A percentile compares a stretch with the other conserved stretches of the same genome.
Evolutionary conservation across 2,888 invertebrate genomes (phyloP).

Genomic region (Siphonodentalium dalli): DNA sequence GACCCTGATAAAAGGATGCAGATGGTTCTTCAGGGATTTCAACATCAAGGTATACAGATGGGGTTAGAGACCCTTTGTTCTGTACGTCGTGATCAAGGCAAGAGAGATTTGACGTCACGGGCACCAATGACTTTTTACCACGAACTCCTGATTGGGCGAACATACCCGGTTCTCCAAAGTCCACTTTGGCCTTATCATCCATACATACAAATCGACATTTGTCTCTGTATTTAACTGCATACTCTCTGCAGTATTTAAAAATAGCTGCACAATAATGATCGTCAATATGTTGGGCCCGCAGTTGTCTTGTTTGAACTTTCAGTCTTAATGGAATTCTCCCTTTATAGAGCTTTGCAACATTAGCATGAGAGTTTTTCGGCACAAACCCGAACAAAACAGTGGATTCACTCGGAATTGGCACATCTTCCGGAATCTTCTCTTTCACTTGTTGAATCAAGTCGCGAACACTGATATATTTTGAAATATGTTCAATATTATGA

Average conservation of each 20-base stretch:
- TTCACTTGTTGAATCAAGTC: slow-evolving; percentile 25
- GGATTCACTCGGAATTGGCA: slow-evolving; percentile 23
- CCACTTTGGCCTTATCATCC: slow-evolving; percentile 31
- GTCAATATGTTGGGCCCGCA: slow-evolving; percentile 23
- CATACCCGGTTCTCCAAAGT: slow-evolving; percentile 28
- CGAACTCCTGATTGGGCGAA: slow-evolving; percentile 21
- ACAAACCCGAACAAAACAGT: slow-evolving; percentile 29
- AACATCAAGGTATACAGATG: slow-evolving; percentile 27
- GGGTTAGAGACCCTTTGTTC: slow-evolving; percentile 29
- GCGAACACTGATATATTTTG: slow-evolving; percentile 21
- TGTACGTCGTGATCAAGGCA: slow-evolving; percentile 31
- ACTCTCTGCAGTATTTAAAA: slow-evolving; percentile 20
- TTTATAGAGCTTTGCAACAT: slow-evolving; percentile 23
- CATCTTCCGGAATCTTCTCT: slow-evolving; percentile 20
- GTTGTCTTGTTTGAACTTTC: slow-evolving; percentile 25
- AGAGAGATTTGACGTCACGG: slow-evolving; percentile 1
- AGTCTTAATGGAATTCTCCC: slow-evolving; percentile 17
- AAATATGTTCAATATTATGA: slow-evolving; percentile 25
- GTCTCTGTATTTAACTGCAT: slow-evolving; percentile 9
- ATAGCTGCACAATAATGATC: slow-evolving; percentile 28
- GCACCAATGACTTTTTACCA: slow-evolving; percentile 31
- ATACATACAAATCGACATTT: slow-evolving; percentile 10
- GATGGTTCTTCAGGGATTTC: slow-evolving; percentile 21
- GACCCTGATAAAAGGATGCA: slow-evolving; percentile 28
- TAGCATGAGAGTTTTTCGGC: slow-evolving; percentile 20